These are phyloP conservation scores for Girardinichthys multiradiatus DNA, from an alignment of 2,113 vertebrate genomes.

Conservation along the genomic window DNA sequence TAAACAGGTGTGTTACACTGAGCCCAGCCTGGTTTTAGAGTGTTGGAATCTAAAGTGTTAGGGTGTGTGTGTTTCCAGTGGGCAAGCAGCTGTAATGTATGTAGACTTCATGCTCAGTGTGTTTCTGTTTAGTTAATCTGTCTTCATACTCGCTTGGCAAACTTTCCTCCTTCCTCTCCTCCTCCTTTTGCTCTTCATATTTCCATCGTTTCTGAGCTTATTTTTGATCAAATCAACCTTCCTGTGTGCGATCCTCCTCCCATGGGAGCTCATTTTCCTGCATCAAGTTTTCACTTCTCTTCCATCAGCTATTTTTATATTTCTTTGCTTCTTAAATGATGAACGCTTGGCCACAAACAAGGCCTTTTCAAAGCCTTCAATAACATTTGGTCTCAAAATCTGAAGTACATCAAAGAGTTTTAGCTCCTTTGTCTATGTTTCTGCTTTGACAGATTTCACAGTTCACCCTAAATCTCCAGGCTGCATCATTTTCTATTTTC, in stretches of 20 bases:
- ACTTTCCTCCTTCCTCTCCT: conserved; percentile 9
- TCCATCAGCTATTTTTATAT: conserved; percentile 32
- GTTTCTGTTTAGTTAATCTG: neutral
- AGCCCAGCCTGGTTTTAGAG: neutral
- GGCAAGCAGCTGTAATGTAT: neutral
- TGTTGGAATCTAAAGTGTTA: neutral
- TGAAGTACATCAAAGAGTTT: neutral
- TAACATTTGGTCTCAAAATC: neutral
- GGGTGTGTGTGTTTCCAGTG: neutral
- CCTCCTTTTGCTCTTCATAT: conserved; percentile 7
- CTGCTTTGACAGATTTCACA: neutral
- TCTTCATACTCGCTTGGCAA: conserved; percentile 7
- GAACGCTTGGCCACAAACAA: neutral
- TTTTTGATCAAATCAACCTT: conserved; percentile 26
- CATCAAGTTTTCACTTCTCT: conserved; percentile 7
- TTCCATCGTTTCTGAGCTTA: conserved; percentile 1
- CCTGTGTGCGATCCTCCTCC: neutral
- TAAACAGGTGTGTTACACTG: neutral
- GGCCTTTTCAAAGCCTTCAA: neutral
- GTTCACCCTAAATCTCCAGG: neutral
- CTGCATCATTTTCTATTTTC: neutral
- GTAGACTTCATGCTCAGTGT: neutral
- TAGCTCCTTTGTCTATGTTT: neutral
- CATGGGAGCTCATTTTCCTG: conserved; percentile 33
- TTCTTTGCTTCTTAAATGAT: conserved; percentile 4